phyloP scores from a whole-genome alignment of 2,888 invertebrate species.

The Sinohyriopsis cumingii region DNA sequence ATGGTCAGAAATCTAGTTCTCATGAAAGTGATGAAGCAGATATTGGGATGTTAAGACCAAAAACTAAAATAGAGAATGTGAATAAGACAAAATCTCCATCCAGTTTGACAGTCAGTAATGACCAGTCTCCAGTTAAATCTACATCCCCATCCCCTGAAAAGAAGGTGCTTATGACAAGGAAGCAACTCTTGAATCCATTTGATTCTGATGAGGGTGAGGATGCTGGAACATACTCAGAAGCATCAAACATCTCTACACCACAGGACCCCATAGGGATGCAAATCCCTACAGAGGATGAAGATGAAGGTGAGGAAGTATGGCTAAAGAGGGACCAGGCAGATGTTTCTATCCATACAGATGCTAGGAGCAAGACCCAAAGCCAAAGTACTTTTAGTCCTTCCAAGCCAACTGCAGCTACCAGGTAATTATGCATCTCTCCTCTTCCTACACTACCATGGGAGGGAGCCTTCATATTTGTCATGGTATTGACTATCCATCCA shows the following conservation, averaged over 20 bases:
- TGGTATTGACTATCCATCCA: no score
- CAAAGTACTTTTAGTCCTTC: no score
- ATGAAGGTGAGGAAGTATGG: slow-evolving; percentile 18
- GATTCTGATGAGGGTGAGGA: slow-evolving; percentile 89
- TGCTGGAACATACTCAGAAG: slow-evolving; percentile 9
- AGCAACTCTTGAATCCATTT: slow-evolving; percentile 90
- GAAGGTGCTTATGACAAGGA: slow-evolving; percentile 83
- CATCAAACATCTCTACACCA: slow-evolving; percentile 10
- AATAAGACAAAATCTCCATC: slow-evolving; percentile 4
- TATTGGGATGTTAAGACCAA: slow-evolving; percentile 2
- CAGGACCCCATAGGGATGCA: slow-evolving; percentile 1
- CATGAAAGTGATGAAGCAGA: slow-evolving; percentile 4
- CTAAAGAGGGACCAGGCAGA: slow-evolving; percentile 10
- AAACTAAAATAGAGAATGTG: slow-evolving; percentile 7
- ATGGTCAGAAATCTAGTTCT: slow-evolving; percentile 1
- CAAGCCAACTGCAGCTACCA: no score
- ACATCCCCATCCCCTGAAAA: slow-evolving; percentile 17
- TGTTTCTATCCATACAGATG: slow-evolving; percentile 1
- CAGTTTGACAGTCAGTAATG: slow-evolving; percentile 16
- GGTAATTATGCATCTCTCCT: no score
- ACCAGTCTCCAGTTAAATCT: slow-evolving; percentile 21
- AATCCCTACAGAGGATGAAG: slow-evolving; percentile 5
- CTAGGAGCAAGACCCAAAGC: no score
- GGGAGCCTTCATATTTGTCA: no score
- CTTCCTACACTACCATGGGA: no score